A percentile compares a stretch with the other conserved stretches of the same genome.
Conservation (phyloP, 30 jellyfish, hydroid and myxozoan genomes). For the Cassiopea xamachana region DNA sequence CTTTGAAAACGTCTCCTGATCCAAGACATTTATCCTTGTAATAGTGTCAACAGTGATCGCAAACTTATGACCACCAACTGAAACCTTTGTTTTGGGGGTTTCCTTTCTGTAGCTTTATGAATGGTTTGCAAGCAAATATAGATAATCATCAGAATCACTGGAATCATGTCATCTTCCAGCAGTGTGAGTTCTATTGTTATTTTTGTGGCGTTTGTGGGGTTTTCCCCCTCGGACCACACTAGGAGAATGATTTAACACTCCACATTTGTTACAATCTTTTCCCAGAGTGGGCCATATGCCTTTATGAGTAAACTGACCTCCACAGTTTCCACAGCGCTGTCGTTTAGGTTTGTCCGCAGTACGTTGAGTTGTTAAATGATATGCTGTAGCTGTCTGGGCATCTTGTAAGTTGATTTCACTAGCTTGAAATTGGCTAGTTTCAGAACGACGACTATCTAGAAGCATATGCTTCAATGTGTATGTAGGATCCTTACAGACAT, state of each 20-base stretch:
- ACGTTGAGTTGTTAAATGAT: background rate
- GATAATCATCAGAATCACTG: constrained; percentile 30
- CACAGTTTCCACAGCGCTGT: constrained; percentile 18
- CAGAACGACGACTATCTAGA: constrained; percentile 24
- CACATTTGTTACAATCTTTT: constrained; percentile 1
- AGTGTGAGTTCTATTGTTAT: background rate
- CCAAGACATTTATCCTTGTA: constrained; percentile 45
- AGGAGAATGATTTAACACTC: constrained; percentile 1
- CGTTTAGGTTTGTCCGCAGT: background rate
- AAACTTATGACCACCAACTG: constrained; percentile 21
- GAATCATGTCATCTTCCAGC: background rate
- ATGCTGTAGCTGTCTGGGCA: background rate
- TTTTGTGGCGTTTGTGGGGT: constrained; percentile 1
- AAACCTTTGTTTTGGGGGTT: constrained; percentile 24
- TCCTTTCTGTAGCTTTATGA: background rate
- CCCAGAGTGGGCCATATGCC: constrained; percentile 36
- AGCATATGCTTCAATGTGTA: constrained; percentile 16
- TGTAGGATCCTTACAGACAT: constrained; percentile 14
- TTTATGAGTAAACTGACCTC: constrained; percentile 26
- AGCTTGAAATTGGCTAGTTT: constrained; percentile 9
- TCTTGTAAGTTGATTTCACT: constrained; percentile 5
- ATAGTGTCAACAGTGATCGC: constrained; percentile 36
- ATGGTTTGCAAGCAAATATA: constrained; percentile 13
- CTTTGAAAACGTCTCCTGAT: constrained; percentile 10
- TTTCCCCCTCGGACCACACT: background rate